A percentile compares a stretch with the other conserved stretches of the same genome.
Conservation (phyloP, 2,113 vertebrate species). For the Myiopsitta monachus region DNA sequence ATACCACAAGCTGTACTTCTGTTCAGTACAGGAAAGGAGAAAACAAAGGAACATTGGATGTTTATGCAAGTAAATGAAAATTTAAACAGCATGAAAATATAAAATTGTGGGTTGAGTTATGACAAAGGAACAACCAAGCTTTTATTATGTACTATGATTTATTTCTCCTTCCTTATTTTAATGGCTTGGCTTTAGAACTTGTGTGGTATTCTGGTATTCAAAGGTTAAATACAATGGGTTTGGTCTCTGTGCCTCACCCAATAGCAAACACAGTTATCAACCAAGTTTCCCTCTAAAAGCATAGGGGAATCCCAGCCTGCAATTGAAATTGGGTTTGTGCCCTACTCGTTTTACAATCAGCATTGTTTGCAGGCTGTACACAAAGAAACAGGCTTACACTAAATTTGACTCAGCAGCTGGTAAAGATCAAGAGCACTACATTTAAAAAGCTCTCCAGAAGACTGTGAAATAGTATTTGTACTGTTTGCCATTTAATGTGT, state of each 20-base stretch:
- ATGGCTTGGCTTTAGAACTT: not conserved
- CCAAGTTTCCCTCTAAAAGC: not conserved
- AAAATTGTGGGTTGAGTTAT: not conserved
- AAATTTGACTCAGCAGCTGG: conserved; percentile 11
- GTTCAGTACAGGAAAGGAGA: not conserved
- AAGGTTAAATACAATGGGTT: not conserved
- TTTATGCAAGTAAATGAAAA: not conserved
- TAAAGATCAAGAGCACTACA: not conserved
- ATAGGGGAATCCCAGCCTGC: conserved; percentile 51
- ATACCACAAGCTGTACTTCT: not conserved
- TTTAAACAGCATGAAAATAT: not conserved
- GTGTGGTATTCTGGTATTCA: not conserved
- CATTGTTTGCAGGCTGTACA: conserved; percentile 7
- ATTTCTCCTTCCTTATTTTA: not conserved
- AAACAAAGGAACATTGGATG: not conserved
- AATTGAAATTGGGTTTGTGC: conserved; percentile 14
- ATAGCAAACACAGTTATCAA: conserved; percentile 28
- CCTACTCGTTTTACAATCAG: conserved; percentile 21
- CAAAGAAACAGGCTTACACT: not conserved
- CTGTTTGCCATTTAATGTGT: not conserved
- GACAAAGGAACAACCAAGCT: not conserved
- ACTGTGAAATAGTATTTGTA: not conserved
- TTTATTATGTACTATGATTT: not conserved
- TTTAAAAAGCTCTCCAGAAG: not conserved
- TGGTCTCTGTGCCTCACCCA: not conserved